Evolutionary conservation across 2,113 vertebrate species (phyloP).

Genomic region (Oryctolagus cuniculus): mOryCun1.1 NC_091433.1:149690001-149690500

Average conservation of each 20-base stretch:
- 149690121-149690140: background rate
- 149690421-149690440: background rate
- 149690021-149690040: slow-evolving; percentile 41
- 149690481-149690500: background rate
- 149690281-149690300: background rate
- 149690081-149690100: background rate
- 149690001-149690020: background rate
- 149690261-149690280: background rate
- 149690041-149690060: background rate
- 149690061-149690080: background rate
- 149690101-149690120: background rate
- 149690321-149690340: background rate
- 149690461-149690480: background rate
- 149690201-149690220: background rate
- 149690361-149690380: background rate
- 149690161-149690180: slow-evolving; percentile 26
- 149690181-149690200: background rate
- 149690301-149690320: slow-evolving; percentile 32
- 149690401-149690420: background rate
- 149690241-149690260: slow-evolving; percentile 14
- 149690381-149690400: background rate
- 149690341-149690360: slow-evolving; percentile 3
- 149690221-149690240: background rate
- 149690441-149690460: background rate
- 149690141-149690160: background rate